A percentile compares a stretch with the other conserved stretches of the same genome.
Evolutionary conservation across 2,797 vertebrate species (phyloP).

Genomic region (Cossypha niveicapilla): DNA sequence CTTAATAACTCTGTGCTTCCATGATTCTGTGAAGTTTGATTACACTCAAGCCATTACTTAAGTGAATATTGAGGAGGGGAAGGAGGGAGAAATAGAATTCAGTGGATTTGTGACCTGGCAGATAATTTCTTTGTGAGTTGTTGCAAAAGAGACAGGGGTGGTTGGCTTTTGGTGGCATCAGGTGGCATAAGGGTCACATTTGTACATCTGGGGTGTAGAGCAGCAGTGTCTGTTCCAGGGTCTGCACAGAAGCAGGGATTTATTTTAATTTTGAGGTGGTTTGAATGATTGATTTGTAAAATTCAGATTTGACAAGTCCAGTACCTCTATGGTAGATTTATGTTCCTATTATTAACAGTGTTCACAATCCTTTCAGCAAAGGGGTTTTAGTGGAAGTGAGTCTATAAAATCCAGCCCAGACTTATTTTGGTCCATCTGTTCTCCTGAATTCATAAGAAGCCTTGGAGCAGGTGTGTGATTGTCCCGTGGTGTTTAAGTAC

Average conservation of each 20-base stretch:
- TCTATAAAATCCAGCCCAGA: not conserved
- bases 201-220: accelerated
- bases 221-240: not conserved
- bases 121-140: not conserved
- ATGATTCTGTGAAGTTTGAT: not conserved
- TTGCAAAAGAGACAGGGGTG: not conserved
- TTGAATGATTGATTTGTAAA: not conserved
- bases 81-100: not conserved
- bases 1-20: not conserved
- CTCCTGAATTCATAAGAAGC: not conserved
- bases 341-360: not conserved
- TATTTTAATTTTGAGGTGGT: not conserved
- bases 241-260: not conserved
- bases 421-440: not conserved
- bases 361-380: not conserved
- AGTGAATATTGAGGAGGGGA: not conserved
- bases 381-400: not conserved
- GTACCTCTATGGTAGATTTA: not conserved
- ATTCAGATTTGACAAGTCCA: not conserved
- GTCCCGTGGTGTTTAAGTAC: not conserved
- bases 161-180: not conserved
- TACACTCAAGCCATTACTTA: not conserved
- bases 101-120: not conserved
- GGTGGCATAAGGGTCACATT: not conserved
- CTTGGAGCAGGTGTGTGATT: not conserved